Conservation (phyloP, 2,888 invertebrate species). For the Drosophila heteroneura region DNA sequence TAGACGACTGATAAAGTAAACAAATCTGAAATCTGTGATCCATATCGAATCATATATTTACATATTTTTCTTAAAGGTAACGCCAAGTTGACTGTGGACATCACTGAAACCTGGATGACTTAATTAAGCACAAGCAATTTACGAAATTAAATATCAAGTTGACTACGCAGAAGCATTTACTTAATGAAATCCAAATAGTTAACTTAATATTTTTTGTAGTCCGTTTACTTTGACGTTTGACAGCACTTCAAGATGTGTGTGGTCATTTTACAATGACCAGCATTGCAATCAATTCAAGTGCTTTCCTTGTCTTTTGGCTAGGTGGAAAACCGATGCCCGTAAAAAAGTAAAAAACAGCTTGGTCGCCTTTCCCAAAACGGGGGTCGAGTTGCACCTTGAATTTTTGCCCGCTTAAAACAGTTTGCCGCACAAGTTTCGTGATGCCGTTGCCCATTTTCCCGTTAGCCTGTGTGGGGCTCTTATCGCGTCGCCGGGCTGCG, state of each 20-base stretch:
- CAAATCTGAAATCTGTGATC: neutral
- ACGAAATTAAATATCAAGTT: neutral
- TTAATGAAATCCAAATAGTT: neutral
- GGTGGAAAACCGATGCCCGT: neutral
- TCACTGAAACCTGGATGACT: neutral
- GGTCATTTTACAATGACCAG: constrained; percentile 18
- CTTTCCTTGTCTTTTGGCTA: neutral
- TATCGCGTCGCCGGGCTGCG: constrained; percentile 77
- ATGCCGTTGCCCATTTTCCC: constrained; percentile 7
- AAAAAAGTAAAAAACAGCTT: neutral
- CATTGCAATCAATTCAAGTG: constrained; percentile 7
- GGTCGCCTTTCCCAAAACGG: constrained; percentile 31
- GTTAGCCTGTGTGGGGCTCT: constrained; percentile 36
- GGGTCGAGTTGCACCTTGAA: constrained; percentile 60
- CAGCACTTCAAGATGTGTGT: neutral
- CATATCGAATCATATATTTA: neutral
- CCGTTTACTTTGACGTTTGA: constrained; percentile 2
- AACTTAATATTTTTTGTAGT: neutral
- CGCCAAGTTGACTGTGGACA: neutral
- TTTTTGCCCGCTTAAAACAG: constrained; percentile 28
- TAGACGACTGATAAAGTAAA: neutral
- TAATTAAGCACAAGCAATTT: neutral
- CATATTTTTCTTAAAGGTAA: neutral
- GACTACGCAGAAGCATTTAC: neutral
- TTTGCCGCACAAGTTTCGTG: constrained; percentile 39